Evolutionary conservation across 2,113 vertebrate species (phyloP), one percentile per base, ranked within the genome.

Genomic region (Vombatus ursinus): DNA sequence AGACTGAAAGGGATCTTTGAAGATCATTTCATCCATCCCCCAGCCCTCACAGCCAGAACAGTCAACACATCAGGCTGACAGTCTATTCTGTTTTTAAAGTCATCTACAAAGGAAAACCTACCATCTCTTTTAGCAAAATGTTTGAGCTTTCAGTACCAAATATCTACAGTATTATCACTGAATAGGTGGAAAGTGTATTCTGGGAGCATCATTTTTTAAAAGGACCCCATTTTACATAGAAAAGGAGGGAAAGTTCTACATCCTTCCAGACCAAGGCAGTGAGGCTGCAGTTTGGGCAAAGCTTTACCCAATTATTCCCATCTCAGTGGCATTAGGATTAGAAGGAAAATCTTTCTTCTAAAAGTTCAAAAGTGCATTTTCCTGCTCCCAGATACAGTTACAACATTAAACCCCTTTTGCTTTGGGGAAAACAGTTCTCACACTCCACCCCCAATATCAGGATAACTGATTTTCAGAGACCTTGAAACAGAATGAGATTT

Each of bases 301-400:
- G 57, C 91, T 91, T 92, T 96, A 96, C 93, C 89, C 84, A 91
- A 57, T 91, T 95, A 92, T 93, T 96, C 93, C 93, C 89, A 97
- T 96, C 91, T 96, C 95, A 57, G 25, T 96, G 48, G 31, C 52
- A n/a, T 95, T 96, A 95, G 90, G 93, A 95, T 93, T 94, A 93
- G n/a, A 49, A 61, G 68, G 52, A 91, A 95, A 96, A 96, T 97
- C 77, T 91, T 49, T 94, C 37, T 91, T 94, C 92, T 96, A 50
- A 96, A 96, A 96, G 93, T 52, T 96, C 91, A 96, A 97, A 91
- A 95, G 48, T 84, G n/a, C n/a, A 84, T 84, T 90, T 96, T 48
- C 96, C 91, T 94, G 53, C 53, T 94, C 93, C 90, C 92, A 97
- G 90, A 94, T 94, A 94, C 44, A 84, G 7, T 84, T 84, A 84